Evolutionary conservation across 2,888 invertebrate genomes (phyloP).

Genomic region (Drosophila antonietae): DNA sequence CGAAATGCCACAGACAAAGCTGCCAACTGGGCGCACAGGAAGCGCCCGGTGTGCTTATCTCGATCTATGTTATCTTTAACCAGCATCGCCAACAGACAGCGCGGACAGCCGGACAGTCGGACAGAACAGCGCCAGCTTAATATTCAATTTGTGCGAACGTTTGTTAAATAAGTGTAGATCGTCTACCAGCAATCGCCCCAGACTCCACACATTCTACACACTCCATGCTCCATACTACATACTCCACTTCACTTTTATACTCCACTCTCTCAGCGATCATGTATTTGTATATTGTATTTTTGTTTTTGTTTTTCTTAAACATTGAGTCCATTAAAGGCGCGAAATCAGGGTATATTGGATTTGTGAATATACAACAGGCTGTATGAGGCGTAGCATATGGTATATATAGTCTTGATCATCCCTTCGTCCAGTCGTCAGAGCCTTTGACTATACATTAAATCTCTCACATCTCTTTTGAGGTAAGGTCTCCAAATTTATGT

Average conservation of each 20-base stretch:
- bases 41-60: constrained; percentile 67
- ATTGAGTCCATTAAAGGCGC: too few relatives aligned
- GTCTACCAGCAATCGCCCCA: neutral
- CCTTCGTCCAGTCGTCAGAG: too few relatives aligned
- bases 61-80: constrained; percentile 61
- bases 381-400: too few relatives aligned
- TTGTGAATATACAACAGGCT: too few relatives aligned
- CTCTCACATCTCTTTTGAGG: too few relatives aligned
- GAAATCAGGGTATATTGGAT: too few relatives aligned
- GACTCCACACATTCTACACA: too few relatives aligned
- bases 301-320: too few relatives aligned
- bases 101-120: neutral
- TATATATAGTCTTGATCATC: too few relatives aligned
- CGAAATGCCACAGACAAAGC: constrained; percentile 36
- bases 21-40: constrained; percentile 63
- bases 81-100: constrained; percentile 45
- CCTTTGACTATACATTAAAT: too few relatives aligned
- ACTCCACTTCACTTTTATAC: neutral
- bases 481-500: too few relatives aligned
- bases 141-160: constrained; percentile 76
- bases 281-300: constrained; percentile 71
- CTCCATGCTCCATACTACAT: neutral
- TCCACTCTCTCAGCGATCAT: constrained; percentile 18
- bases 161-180: constrained; percentile 55
- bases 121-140: constrained; percentile 61